Evolutionary conservation across 2,888 invertebrate genomes (phyloP).

Genomic region (Mimas tiliae): DNA sequence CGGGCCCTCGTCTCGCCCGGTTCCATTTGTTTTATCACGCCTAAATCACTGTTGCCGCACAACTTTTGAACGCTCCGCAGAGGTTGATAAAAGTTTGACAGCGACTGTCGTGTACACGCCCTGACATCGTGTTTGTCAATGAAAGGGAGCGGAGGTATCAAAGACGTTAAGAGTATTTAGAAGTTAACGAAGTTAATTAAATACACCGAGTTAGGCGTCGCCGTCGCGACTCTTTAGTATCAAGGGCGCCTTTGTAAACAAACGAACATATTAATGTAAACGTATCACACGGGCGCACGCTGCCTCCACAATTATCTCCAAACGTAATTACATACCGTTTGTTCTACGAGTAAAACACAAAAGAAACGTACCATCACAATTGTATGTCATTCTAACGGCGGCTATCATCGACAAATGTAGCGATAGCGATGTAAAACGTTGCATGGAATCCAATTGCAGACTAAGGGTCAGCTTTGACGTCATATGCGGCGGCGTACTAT

Average conservation of each 20-base stretch:
- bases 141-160: slow-evolving; percentile 77
- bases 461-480: slow-evolving; percentile 62
- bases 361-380: slow-evolving; percentile 45
- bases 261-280: slow-evolving; percentile 78
- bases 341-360: slow-evolving; percentile 50
- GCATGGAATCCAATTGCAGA: slow-evolving; percentile 64
- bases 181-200: slow-evolving; percentile 85
- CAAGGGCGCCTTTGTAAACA: slow-evolving; percentile 80
- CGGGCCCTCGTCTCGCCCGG: slow-evolving; percentile 65
- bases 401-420: slow-evolving; percentile 13
- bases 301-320: slow-evolving; percentile 64
- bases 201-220: slow-evolving; percentile 78
- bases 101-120: slow-evolving; percentile 73
- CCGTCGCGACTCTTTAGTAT: slow-evolving; percentile 74
- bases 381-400: slow-evolving; percentile 36
- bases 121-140: slow-evolving; percentile 72
- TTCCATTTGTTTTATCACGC: slow-evolving; percentile 80
- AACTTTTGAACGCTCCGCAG: slow-evolving; percentile 61
- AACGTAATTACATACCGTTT: slow-evolving; percentile 71
- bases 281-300: slow-evolving; percentile 74
- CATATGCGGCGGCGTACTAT: slow-evolving; percentile 57
- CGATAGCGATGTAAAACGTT: slow-evolving; percentile 36
- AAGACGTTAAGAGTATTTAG: slow-evolving; percentile 84
- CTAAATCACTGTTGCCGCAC: slow-evolving; percentile 79
- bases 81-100: slow-evolving; percentile 80